Evolutionary conservation across 2,113 vertebrate species (phyloP).

Genomic region (Eudyptes chrysolophus): DNA sequence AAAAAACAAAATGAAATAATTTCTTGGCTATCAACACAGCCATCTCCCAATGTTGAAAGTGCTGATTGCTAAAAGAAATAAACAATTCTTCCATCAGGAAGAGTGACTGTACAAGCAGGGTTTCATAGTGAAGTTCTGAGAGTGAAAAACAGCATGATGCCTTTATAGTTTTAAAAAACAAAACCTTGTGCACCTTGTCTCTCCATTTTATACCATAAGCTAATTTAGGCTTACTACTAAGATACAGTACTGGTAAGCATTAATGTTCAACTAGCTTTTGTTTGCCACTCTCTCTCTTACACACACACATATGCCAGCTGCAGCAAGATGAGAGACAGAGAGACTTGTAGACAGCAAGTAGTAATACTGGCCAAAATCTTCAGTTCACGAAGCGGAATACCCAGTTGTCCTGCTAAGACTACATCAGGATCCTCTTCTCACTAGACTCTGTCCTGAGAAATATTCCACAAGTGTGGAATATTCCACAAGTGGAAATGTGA

Average conservation of each 20-base stretch:
- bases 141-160: background rate
- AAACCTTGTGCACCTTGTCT: background rate
- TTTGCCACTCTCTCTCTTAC: background rate
- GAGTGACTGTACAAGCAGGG: background rate
- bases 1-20: background rate
- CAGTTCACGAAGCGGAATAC: background rate
- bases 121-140: background rate
- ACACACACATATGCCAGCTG: accelerated
- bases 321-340: background rate
- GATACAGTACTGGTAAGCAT: background rate
- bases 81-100: background rate
- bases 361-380: background rate
- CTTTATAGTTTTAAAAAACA: background rate
- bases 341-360: background rate
- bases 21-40: background rate
- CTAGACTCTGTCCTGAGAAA: background rate
- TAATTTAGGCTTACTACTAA: background rate
- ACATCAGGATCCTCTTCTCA: background rate
- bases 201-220: background rate
- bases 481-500: background rate
- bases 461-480: background rate
- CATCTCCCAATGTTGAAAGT: background rate
- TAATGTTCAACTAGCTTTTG: background rate
- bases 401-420: background rate
- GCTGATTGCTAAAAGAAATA: background rate